Evolutionary conservation across 1,140 invertebrate genomes (phyloP).

Genomic region (Dinoponera quadriceps): DNA sequence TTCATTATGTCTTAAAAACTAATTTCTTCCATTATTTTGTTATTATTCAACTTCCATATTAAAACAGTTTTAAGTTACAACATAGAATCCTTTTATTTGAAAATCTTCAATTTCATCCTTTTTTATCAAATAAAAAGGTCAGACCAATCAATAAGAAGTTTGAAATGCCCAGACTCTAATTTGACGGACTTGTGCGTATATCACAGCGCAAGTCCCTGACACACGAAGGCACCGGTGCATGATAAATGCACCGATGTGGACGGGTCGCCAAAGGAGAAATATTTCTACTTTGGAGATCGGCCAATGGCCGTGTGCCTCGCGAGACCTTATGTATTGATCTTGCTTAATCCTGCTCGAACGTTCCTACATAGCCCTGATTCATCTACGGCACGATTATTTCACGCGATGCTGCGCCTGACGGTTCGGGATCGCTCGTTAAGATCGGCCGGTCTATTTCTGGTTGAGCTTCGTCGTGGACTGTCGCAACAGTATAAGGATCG

Average conservation of each 20-base stretch:
- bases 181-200: background rate
- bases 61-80: too few relatives aligned
- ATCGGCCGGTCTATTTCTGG: conserved; percentile 4
- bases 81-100: too few relatives aligned
- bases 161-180: too few relatives aligned
- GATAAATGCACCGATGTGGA: background rate
- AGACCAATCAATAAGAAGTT: too few relatives aligned
- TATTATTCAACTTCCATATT: too few relatives aligned
- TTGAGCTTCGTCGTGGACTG: background rate
- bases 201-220: background rate
- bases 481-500: background rate
- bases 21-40: too few relatives aligned
- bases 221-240: conserved; percentile 17
- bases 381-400: conserved; percentile 41
- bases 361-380: conserved; percentile 30
- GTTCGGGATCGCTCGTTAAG: conserved; percentile 1
- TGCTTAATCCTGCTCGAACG: conserved; percentile 21
- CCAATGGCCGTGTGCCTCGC: conserved; percentile 51
- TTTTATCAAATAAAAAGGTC: too few relatives aligned
- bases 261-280: conserved; percentile 29
- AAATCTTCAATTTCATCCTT: too few relatives aligned
- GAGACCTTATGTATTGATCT: conserved; percentile 57
- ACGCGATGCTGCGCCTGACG: background rate
- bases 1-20: too few relatives aligned
- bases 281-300: conserved; percentile 56